These are phyloP conservation scores for Nomada flava DNA, from an alignment of 2,888 invertebrate species.

Conservation along the genomic window DNA sequence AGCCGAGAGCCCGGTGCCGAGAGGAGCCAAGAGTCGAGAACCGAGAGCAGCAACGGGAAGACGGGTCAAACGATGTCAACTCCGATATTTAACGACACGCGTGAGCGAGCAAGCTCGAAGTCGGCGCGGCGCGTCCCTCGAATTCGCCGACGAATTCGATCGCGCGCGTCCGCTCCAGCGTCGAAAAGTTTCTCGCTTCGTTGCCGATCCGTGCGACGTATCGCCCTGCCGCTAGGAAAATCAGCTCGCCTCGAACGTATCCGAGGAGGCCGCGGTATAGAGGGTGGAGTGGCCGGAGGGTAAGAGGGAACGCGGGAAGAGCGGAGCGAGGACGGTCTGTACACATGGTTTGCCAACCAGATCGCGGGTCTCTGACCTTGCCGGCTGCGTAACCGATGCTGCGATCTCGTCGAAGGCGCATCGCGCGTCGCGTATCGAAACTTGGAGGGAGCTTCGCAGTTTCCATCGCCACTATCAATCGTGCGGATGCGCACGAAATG, in stretches of 20 bases:
- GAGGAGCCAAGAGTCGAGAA: slow-evolving; percentile 60
- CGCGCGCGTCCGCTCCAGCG: slow-evolving; percentile 51
- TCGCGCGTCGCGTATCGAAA: slow-evolving; percentile 63
- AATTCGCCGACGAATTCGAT: slow-evolving; percentile 64
- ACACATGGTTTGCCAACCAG: slow-evolving; percentile 81
- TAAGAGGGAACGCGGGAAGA: background rate
- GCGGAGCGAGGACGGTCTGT: slow-evolving; percentile 68
- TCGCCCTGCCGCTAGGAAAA: slow-evolving; percentile 15
- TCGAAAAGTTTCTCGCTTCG: background rate
- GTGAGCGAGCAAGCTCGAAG: slow-evolving; percentile 69
- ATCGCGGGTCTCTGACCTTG: slow-evolving; percentile 81
- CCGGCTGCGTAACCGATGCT: slow-evolving; percentile 77
- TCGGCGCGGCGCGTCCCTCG: slow-evolving; percentile 76
- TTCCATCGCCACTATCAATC: background rate
- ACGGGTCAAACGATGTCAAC: slow-evolving; percentile 83
- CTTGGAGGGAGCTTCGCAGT: slow-evolving; percentile 41
- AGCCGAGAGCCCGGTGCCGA: slow-evolving; percentile 42
- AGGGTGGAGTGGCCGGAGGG: background rate
- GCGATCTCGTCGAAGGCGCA: slow-evolving; percentile 73
- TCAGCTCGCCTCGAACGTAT: background rate
- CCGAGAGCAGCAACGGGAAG: slow-evolving; percentile 75
- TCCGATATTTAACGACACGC: slow-evolving; percentile 81
- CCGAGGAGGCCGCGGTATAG: background rate
- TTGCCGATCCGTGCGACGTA: background rate
- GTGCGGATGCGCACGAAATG: background rate